Percentiles rank a stretch among this genome's conserved stretches.
Conservation (phyloP, 2,797 vertebrate genomes). For the Chelon auratus region DNA sequence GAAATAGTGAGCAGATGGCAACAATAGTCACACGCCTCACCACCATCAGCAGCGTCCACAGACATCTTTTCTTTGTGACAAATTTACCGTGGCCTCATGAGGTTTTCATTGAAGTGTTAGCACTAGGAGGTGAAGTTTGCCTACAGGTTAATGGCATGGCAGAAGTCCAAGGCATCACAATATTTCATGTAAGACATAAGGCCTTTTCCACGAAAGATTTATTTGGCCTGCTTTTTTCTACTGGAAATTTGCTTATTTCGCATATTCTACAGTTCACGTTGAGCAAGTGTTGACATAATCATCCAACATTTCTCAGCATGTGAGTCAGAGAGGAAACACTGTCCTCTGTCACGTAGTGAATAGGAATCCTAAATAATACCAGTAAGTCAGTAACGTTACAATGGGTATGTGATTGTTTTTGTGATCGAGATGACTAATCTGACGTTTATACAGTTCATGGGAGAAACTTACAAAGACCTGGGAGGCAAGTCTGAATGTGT, state of each 20-base stretch:
- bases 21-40: slow-evolving; percentile 88
- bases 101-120: slow-evolving; percentile 89
- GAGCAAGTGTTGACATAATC: slow-evolving; percentile 25
- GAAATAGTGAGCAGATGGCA: slow-evolving; percentile 90
- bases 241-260: slow-evolving; percentile 13
- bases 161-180: slow-evolving; percentile 52
- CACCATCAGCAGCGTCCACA: slow-evolving; percentile 84
- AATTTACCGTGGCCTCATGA: slow-evolving; percentile 89
- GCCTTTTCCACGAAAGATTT: slow-evolving; percentile 14
- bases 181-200: slow-evolving; percentile 51
- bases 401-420: slow-evolving; percentile 40
- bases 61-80: slow-evolving; percentile 88
- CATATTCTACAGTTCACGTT: slow-evolving; percentile 16
- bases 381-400: slow-evolving; percentile 10
- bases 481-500: slow-evolving; percentile 51
- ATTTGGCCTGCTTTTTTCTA: slow-evolving; percentile 41
- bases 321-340: slow-evolving; percentile 20
- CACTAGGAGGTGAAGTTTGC: slow-evolving; percentile 82
- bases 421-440: slow-evolving; percentile 49
- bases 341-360: slow-evolving; percentile 22
- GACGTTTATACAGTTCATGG: slow-evolving; percentile 54
- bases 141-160: slow-evolving; percentile 85
- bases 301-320: slow-evolving; percentile 21
- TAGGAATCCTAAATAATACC: neutral
- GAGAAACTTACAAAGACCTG: slow-evolving; percentile 60